These are phyloP conservation scores for Podarcis raffonei DNA, from an alignment of 2,113 vertebrate genomes.

Conservation along the genomic window DNA sequence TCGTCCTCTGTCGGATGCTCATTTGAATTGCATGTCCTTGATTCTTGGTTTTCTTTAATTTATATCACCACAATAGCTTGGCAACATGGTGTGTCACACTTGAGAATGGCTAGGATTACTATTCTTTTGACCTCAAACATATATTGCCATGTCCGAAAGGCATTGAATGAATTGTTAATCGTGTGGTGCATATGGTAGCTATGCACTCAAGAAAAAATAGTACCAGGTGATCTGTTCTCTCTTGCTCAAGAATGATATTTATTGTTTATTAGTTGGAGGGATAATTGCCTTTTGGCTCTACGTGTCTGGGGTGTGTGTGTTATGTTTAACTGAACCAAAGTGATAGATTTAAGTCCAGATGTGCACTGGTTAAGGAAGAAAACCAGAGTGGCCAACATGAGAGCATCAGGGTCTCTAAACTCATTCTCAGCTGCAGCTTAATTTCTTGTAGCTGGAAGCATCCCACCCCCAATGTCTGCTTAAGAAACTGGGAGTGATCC, in stretches of 20 bases:
- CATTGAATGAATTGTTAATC: not conserved
- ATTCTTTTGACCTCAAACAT: not conserved
- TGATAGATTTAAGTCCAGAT: not conserved
- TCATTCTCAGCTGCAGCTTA: not conserved
- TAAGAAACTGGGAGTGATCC: not conserved
- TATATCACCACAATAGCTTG: not conserved
- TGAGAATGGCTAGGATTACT: not conserved
- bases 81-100: not conserved
- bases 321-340: not conserved
- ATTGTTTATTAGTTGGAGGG: fast-evolving
- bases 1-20: not conserved
- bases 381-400: not conserved
- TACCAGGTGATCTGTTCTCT: not conserved
- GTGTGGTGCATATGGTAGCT: not conserved
- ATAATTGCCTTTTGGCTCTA: not conserved
- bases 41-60: not conserved
- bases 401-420: no score
- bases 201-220: not conserved
- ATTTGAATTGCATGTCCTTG: not conserved
- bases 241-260: not conserved
- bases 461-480: not conserved
- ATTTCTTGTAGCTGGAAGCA: not conserved
- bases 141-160: not conserved
- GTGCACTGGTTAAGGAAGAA: not conserved
- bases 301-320: not conserved